Evolutionary conservation across 2,888 invertebrate genomes (phyloP).

Genomic region (Drosophila multiciliata): DNA sequence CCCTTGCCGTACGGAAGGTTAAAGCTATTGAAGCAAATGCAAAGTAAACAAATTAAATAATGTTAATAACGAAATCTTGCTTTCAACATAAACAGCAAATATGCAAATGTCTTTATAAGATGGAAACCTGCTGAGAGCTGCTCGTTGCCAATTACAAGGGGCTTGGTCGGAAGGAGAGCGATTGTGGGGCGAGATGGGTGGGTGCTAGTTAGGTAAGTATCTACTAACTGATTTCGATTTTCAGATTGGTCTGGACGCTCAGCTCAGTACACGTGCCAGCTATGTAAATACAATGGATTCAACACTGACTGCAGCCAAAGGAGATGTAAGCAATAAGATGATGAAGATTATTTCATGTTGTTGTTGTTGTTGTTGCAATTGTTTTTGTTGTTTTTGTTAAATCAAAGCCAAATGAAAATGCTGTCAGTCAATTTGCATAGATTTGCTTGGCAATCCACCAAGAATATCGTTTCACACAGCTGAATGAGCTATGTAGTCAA

Average conservation of each 20-base stretch:
- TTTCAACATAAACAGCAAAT: constrained; percentile 77
- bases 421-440: constrained; percentile 63
- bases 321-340: not conserved
- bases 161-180: not conserved
- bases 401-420: constrained; percentile 52
- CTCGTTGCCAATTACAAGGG: constrained; percentile 33
- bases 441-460: constrained; percentile 25
- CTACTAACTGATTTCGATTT: constrained; percentile 11
- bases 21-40: constrained; percentile 47
- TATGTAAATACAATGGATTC: constrained; percentile 27
- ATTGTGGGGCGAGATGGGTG: no score
- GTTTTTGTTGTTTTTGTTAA: constrained; percentile 16
- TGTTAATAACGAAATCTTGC: constrained; percentile 79
- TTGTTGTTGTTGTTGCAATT: not conserved
- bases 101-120: constrained; percentile 75
- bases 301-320: constrained; percentile 14
- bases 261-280: constrained; percentile 18
- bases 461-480: constrained; percentile 19
- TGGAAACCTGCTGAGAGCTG: constrained; percentile 59
- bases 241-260: constrained; percentile 7
- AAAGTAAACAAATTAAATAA: constrained; percentile 77
- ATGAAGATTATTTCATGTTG: no score
- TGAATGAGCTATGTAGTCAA: not conserved
- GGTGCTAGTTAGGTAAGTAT: not conserved
- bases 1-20: not conserved